Conservation (phyloP, 2,113 vertebrate genomes). For the Tyrannus savana region DNA sequence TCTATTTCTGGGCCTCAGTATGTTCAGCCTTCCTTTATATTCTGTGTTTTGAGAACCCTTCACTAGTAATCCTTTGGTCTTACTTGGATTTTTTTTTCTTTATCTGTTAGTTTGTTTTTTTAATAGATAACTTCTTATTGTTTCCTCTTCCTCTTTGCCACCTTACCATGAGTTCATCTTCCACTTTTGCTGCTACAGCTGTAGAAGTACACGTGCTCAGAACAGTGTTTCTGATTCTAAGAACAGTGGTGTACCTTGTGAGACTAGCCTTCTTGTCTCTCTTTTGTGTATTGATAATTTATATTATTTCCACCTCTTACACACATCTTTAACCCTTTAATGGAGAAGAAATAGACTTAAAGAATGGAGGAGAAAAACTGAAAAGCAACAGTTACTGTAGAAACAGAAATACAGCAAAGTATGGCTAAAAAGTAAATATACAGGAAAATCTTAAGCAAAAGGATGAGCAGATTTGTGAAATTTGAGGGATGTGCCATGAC, state of each 20-base stretch:
- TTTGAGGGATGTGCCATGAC: background rate
- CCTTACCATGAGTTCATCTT: fast-evolving
- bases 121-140: background rate
- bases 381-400: background rate
- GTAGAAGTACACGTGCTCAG: background rate
- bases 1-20: background rate
- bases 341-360: background rate
- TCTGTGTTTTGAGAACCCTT: background rate
- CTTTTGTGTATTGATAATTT: background rate
- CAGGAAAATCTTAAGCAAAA: background rate
- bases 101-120: background rate
- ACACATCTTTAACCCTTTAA: background rate
- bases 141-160: background rate
- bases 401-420: background rate
- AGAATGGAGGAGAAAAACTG: background rate
- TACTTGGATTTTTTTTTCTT: background rate
- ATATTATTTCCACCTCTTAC: background rate
- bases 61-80: background rate
- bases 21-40: background rate
- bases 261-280: background rate
- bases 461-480: background rate
- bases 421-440: background rate
- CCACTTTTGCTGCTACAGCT: background rate
- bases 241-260: background rate
- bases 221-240: background rate